Evolutionary conservation across 30 jellyfish, hydroid and myxozoan species (phyloP).

Genomic region (Aurelia sp.): DNA sequence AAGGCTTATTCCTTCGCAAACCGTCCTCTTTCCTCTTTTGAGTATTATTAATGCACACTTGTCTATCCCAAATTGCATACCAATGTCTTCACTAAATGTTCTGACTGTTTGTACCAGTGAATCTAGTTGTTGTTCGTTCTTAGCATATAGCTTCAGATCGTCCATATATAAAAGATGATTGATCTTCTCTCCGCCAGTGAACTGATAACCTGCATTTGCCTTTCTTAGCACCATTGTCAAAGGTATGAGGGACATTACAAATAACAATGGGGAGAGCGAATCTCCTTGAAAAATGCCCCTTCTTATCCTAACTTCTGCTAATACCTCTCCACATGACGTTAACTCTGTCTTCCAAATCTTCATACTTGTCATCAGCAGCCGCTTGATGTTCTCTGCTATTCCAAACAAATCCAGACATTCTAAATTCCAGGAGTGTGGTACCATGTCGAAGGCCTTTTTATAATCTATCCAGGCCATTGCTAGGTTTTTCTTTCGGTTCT

Average conservation of each 20-base stretch:
- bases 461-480: background rate
- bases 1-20: background rate
- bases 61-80: background rate
- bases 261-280: slow-evolving; percentile 2
- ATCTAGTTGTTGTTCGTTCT: too few species aligned
- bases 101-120: too few species aligned
- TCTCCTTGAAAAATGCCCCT: slow-evolving; percentile 2
- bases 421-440: background rate
- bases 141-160: too few species aligned
- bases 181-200: slow-evolving; percentile 2
- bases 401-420: slow-evolving; percentile 20
- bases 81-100: too few species aligned
- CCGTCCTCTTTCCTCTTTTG: slow-evolving; percentile 21
- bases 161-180: background rate
- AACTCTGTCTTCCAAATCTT: slow-evolving; percentile 14
- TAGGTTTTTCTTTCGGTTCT: slow-evolving; percentile 3
- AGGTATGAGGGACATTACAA: background rate
- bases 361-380: slow-evolving; percentile 28
- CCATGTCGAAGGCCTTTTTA: background rate
- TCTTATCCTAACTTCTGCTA: slow-evolving; percentile 4
- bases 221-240: background rate
- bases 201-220: too few species aligned
- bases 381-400: slow-evolving; percentile 12
- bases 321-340: slow-evolving; percentile 33
- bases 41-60: background rate